phyloP scores from a whole-genome alignment of 2,888 invertebrate species.

The Serripes groenlandicus region DNA sequence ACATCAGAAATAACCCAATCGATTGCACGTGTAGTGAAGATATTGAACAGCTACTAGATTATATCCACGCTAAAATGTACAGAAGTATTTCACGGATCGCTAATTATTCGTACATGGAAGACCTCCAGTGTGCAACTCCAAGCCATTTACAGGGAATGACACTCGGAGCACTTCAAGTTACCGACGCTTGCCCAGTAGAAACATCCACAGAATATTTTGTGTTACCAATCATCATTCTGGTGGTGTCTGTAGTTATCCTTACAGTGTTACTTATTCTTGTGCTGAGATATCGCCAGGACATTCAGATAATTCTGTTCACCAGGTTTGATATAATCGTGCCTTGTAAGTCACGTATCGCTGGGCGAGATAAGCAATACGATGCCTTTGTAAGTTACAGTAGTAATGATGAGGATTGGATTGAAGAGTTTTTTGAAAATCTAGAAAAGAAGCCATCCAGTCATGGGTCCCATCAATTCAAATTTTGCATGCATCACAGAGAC shows the following conservation, averaged over 20 bases:
- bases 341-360: constrained; percentile 66
- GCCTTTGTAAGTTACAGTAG: constrained; percentile 96
- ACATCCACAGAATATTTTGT: constrained; percentile 53
- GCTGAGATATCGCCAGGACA: constrained; percentile 65
- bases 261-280: constrained; percentile 33
- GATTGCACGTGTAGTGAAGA: constrained; percentile 71
- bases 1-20: constrained; percentile 74
- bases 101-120: constrained; percentile 64
- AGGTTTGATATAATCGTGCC: constrained; percentile 79
- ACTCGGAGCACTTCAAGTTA: constrained; percentile 47
- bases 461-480: constrained; percentile 57
- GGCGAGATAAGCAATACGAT: constrained; percentile 89
- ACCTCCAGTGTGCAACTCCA: constrained; percentile 66
- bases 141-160: constrained; percentile 38
- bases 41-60: constrained; percentile 42
- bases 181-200: constrained; percentile 32
- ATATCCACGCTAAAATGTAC: constrained; percentile 38
- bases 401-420: constrained; percentile 95
- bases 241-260: constrained; percentile 45
- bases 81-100: constrained; percentile 36
- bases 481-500: constrained; percentile 79
- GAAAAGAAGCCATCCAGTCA: constrained; percentile 87
- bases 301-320: constrained; percentile 75
- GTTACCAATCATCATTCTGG: constrained; percentile 54
- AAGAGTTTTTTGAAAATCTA: constrained; percentile 93